These are phyloP conservation scores for Idaea aversata DNA, from an alignment of 2,888 invertebrate genomes.

Conservation along the genomic window DNA sequence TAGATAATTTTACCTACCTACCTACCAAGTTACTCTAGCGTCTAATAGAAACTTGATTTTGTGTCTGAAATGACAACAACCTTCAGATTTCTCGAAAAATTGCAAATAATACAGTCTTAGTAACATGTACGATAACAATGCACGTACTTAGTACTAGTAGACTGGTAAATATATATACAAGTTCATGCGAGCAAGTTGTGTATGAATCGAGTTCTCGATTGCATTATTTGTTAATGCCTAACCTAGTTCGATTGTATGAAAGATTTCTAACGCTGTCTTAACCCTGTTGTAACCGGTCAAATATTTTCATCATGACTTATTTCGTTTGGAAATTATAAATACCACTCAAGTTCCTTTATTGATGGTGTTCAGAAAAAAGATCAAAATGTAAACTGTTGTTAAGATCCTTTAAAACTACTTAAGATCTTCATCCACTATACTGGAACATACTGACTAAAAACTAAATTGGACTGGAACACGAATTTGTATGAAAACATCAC, in stretches of 20 bases:
- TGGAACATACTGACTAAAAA: no score
- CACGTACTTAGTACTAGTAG: not conserved
- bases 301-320: slow-evolving; percentile 16
- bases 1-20: no score
- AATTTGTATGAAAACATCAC: not conserved
- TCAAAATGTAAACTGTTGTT: not conserved
- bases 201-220: slow-evolving; percentile 43
- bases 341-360: not conserved
- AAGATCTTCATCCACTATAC: no score
- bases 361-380: not conserved
- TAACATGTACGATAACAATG: not conserved
- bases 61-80: not conserved
- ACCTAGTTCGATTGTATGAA: slow-evolving; percentile 41
- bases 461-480: not conserved
- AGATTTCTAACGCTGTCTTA: slow-evolving; percentile 30
- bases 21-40: no score
- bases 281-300: slow-evolving; percentile 30
- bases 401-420: no score
- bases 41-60: no score
- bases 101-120: not conserved
- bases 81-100: not conserved
- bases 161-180: not conserved
- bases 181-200: slow-evolving; percentile 24
- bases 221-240: slow-evolving; percentile 37
- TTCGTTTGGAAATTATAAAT: not conserved